phyloP scores from a whole-genome alignment of 2,888 invertebrate species.

The Matsumyia berberina region DNA sequence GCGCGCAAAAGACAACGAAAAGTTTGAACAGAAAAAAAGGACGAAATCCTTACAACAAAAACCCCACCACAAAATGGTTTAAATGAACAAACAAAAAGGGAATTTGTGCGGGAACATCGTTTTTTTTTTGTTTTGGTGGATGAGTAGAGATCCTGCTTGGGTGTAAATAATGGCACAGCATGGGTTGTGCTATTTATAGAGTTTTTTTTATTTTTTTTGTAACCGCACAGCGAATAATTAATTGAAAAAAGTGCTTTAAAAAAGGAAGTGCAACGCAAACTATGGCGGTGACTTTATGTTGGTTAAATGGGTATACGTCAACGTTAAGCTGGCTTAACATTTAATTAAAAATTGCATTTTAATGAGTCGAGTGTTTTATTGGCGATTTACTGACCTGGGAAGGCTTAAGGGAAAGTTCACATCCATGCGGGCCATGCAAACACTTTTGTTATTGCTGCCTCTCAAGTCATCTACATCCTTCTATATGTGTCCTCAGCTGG shows the following conservation, averaged over 20 bases:
- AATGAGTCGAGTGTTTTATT: neutral
- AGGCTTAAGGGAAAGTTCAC: neutral
- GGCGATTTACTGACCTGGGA: neutral
- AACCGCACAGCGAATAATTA: constrained; percentile 50
- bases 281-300: neutral
- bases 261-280: constrained; percentile 30
- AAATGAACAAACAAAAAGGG: constrained; percentile 34
- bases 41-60: constrained; percentile 29
- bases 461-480: no score
- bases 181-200: neutral
- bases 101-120: neutral
- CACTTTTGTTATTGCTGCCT: no score
- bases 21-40: neutral
- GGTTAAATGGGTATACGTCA: neutral
- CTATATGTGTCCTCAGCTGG: no score
- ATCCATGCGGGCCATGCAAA: no score
- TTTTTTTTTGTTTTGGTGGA: neutral
- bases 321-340: neutral
- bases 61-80: constrained; percentile 51
- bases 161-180: constrained; percentile 30
- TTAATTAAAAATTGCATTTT: constrained; percentile 15
- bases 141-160: neutral
- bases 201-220: neutral
- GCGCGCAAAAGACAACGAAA: constrained; percentile 18
- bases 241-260: constrained; percentile 36